phyloP scores from a whole-genome alignment of 2,888 invertebrate species.

The Campopleginae sp. region DNA sequence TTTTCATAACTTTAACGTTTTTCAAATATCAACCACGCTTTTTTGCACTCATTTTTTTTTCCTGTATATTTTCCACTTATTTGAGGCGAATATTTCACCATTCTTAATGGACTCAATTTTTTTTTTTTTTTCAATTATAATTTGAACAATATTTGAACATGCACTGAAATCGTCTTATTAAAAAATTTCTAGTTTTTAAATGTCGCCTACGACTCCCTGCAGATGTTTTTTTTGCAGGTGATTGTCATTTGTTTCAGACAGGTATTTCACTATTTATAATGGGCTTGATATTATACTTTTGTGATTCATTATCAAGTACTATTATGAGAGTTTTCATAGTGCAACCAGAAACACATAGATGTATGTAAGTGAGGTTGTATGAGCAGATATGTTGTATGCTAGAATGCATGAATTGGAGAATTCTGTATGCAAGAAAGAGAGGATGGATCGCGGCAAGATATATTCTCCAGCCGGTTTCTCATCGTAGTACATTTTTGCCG shows the following conservation, averaged over 20 bases:
- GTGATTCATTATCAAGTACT: constrained; percentile 38
- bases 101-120: constrained; percentile 46
- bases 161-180: too few species aligned
- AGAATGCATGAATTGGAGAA: constrained; percentile 4
- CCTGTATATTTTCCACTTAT: neutral
- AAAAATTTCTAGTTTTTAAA: too few species aligned
- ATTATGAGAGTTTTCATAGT: constrained; percentile 33
- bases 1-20: too few species aligned
- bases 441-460: constrained; percentile 29
- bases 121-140: too few species aligned
- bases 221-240: neutral
- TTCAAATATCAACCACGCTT: neutral
- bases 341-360: neutral
- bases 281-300: constrained; percentile 13
- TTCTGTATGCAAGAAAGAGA: constrained; percentile 31
- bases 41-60: neutral
- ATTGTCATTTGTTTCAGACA: neutral
- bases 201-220: too few species aligned
- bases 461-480: constrained; percentile 25
- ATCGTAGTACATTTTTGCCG: constrained; percentile 55
- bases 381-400: neutral
- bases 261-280: constrained; percentile 45
- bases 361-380: neutral
- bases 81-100: constrained; percentile 2
- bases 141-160: too few species aligned